Conservation (phyloP, 1,140 invertebrate genomes). For the Diuraphis noxia region DNA sequence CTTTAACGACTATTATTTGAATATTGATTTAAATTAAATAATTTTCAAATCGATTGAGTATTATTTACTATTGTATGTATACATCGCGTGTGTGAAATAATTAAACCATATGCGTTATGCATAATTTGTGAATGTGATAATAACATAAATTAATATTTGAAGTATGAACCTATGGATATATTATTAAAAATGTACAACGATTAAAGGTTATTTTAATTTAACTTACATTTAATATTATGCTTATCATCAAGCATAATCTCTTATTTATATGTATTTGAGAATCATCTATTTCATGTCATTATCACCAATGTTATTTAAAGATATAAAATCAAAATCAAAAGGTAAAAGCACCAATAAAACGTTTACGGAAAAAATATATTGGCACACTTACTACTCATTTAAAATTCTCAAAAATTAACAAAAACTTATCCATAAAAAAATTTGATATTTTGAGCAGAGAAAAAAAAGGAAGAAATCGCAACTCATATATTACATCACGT, state of each 20-base stretch:
- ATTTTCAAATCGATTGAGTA: background rate
- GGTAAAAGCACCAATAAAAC: background rate
- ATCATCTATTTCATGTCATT: background rate
- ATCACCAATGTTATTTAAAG: background rate
- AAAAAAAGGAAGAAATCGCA: no score
- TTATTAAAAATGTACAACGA: background rate
- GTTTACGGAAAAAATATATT: background rate
- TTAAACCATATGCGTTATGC: background rate
- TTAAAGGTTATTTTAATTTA: conserved; percentile 2
- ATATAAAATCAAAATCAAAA: background rate
- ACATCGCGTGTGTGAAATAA: background rate
- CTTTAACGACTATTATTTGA: background rate
- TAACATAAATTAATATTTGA: background rate
- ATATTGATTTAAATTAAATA: background rate
- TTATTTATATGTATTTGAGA: background rate
- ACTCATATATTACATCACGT: no score
- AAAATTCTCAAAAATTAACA: no score
- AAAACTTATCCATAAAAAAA: no score
- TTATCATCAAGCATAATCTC: background rate
- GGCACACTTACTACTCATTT: no score
- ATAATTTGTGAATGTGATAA: background rate
- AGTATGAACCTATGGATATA: background rate
- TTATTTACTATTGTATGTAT: background rate
- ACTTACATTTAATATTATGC: background rate
- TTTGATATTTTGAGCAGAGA: no score